Base-by-base conservation (phyloP, 2,797 vertebrate genomes). In the Limosa lapponica region DNA sequence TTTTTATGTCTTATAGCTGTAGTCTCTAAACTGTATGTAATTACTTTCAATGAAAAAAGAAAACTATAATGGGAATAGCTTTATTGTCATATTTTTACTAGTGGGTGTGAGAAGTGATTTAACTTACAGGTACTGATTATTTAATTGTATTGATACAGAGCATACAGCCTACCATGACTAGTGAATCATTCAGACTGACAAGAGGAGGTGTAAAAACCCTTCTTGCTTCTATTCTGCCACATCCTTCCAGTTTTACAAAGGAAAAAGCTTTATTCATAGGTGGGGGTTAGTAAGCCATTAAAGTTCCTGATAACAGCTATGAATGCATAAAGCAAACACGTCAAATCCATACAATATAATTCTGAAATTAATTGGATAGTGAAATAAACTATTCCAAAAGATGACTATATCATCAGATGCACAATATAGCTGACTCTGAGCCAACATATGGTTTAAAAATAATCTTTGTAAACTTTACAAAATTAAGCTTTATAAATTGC, bases 101-200 rank as follows among this genome's bases (percentile, higher is more conserved):
- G 98, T 98, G 97, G 98, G 98, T 98, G 97, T 98, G 91, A 95
- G 87, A 97, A 98, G 86, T 97, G 96, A 98, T 98, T 98, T 98
- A 97, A 98, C 97, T 97, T 98, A 98, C 97, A 98, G 97, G 97
- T 98, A 97, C 97, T 98, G 98, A 98, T 98, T 98, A 98, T 98
- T 96, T 97, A 98, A 98, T 98, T 97, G 97, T 97, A 98, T 98
- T 98, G 98, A 98, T 98, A 98, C 14, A 96, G 97, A 93, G 97
- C 97, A 97, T 62, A 59, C 94, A 97, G 93, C 97, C 97, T 98
- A 93, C 97, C 93, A 95, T 91, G 93, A 97, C 93, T 97, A 91
- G 77, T 97, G 97, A 98, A 96, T 98, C 98, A 98, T 97, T 95
- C 82, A 95, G 95, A 97, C 82, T 98, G 98, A 97, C 98, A 98